Evolutionary conservation across 2,888 invertebrate genomes (phyloP).

Genomic region (Gymnocheta viridis): DNA sequence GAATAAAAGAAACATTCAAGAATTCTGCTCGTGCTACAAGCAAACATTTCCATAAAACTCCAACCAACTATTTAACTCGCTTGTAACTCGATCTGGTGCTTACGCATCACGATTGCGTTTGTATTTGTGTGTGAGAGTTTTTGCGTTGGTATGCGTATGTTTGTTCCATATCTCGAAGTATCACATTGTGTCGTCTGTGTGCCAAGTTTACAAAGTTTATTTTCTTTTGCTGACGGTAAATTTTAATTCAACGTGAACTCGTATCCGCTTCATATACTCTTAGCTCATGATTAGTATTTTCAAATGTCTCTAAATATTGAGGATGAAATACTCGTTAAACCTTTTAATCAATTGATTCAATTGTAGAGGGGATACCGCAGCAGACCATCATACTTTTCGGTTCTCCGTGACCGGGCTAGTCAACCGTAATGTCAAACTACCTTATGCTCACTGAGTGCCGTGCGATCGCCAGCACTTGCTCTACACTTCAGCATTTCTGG

Average conservation of each 20-base stretch:
- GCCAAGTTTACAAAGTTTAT: conserved; percentile 60
- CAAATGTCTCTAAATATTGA: no score
- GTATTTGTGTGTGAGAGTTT: neutral
- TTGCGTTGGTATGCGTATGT: neutral
- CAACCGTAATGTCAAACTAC: no score
- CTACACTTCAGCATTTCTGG: no score
- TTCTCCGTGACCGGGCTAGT: no score
- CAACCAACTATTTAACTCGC: neutral
- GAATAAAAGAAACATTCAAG: conserved; percentile 24
- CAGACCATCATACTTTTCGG: no score
- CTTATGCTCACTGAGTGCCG: no score
- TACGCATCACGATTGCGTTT: conserved; percentile 37
- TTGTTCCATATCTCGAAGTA: conserved; percentile 38
- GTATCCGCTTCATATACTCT: conserved; percentile 24
- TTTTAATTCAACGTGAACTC: conserved; percentile 31
- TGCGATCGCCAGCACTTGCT: no score
- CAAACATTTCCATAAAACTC: conserved; percentile 8
- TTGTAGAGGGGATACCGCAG: no score
- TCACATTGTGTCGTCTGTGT: conserved; percentile 12
- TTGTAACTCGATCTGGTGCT: conserved; percentile 36
- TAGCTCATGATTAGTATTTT: neutral
- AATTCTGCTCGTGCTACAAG: conserved; percentile 38
- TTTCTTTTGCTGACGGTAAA: conserved; percentile 10
- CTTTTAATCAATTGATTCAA: no score
- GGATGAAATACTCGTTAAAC: no score